A percentile compares a stretch with the other conserved stretches of the same genome.
Conservation (phyloP, 2,888 invertebrate species). For the Agrochola litura region DNA sequence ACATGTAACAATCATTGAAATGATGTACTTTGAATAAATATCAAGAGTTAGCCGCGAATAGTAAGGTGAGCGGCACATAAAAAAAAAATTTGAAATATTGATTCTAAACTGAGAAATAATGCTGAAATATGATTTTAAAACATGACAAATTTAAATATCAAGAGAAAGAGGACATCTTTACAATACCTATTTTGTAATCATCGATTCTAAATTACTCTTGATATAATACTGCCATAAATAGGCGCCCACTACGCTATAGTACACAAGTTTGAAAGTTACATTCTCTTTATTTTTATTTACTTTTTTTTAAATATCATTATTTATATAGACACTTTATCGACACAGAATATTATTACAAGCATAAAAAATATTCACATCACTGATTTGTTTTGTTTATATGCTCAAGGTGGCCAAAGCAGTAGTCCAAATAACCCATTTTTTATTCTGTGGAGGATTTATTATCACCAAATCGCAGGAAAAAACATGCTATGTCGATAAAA, state of each 20-base stretch:
- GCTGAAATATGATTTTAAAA: constrained; percentile 5
- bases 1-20: constrained; percentile 19
- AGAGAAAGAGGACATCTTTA: constrained; percentile 12
- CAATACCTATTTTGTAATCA: neutral
- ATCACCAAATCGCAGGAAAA: neutral
- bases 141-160: constrained; percentile 12
- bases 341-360: constrained; percentile 15
- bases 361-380: neutral
- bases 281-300: neutral
- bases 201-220: constrained; percentile 30
- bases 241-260: neutral
- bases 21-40: constrained; percentile 29
- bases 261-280: constrained; percentile 20
- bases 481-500: constrained; percentile 32
- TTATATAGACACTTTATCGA: constrained; percentile 9
- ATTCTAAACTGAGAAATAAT: neutral
- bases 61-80: too few species aligned
- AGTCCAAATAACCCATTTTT: neutral
- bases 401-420: neutral
- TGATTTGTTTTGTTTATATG: neutral
- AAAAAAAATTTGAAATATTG: neutral
- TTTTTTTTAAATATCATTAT: neutral
- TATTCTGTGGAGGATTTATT: neutral
- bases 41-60: constrained; percentile 1
- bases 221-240: neutral